These are phyloP conservation scores for Nyctibius bracteatus DNA, from an alignment of 2,113 vertebrate genomes.

Conservation along the genomic window DNA sequence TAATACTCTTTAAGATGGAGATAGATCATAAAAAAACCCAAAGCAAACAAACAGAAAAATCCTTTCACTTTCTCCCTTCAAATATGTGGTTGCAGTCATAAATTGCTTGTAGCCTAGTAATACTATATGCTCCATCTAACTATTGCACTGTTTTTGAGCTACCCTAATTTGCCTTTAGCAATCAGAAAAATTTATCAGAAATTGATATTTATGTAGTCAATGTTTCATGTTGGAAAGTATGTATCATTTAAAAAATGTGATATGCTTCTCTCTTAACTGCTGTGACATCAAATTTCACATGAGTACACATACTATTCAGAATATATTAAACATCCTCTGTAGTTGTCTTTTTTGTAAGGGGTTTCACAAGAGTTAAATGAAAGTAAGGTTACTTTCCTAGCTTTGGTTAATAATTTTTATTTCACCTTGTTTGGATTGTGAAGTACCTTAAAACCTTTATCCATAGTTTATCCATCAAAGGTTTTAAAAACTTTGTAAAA, in stretches of 20 bases:
- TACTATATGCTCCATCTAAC: not conserved
- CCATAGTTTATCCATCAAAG: not conserved
- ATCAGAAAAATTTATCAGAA: not conserved
- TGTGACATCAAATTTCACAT: not conserved
- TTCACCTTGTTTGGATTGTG: not conserved
- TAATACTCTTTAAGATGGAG: not conserved
- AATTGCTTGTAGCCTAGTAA: not conserved
- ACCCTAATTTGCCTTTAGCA: fast-evolving
- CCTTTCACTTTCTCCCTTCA: not conserved
- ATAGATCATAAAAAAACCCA: not conserved
- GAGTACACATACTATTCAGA: not conserved
- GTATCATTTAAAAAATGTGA: not conserved
- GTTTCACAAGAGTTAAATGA: not conserved
- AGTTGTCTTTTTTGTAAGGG: not conserved
- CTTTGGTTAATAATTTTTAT: not conserved
- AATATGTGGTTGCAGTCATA: not conserved
- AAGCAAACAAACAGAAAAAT: not conserved
- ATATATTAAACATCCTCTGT: not conserved
- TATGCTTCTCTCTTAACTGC: not conserved
- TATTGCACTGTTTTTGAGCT: not conserved
- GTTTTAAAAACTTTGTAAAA: not conserved
- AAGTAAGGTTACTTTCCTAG: not conserved
- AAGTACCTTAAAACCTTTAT: not conserved
- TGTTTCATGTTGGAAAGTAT: not conserved
- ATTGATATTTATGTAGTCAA: not conserved